Evolutionary conservation across 2,113 vertebrate genomes (phyloP).

Genomic region (Symphodus melops): DNA sequence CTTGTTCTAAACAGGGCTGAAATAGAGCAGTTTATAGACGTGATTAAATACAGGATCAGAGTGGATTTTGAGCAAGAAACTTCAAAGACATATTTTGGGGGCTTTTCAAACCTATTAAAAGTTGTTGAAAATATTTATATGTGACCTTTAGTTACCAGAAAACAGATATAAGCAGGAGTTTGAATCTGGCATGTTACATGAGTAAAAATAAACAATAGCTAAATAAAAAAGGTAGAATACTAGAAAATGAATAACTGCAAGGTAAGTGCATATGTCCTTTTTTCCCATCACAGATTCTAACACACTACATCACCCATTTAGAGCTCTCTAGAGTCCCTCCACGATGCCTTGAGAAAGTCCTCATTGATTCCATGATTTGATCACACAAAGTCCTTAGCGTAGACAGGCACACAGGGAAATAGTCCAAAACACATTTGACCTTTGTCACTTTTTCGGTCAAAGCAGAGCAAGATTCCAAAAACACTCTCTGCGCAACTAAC

Average conservation of each 20-base stretch:
- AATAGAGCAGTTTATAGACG: too few relatives aligned
- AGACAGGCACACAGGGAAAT: constrained; percentile 25
- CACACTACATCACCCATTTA: too few relatives aligned
- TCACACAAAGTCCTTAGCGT: constrained; percentile 15
- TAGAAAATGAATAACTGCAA: constrained; percentile 27
- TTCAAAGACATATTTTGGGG: too few relatives aligned
- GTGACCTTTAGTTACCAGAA: too few relatives aligned
- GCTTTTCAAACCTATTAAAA: too few relatives aligned
- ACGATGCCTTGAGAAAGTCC: constrained; percentile 4
- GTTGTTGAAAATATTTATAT: too few relatives aligned
- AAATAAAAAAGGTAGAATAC: constrained; percentile 41
- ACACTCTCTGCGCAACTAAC: constrained; percentile 14
- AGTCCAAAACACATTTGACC: constrained; percentile 47
- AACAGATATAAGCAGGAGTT: background rate
- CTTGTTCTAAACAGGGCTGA: too few relatives aligned
- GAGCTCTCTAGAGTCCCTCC: too few relatives aligned
- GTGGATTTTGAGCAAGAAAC: too few relatives aligned
- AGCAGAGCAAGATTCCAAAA: constrained; percentile 24
- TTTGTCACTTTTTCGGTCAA: constrained; percentile 9
- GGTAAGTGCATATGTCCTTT: constrained; percentile 23
- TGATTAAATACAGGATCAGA: too few relatives aligned
- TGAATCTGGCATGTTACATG: constrained; percentile 14
- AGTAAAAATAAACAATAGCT: constrained; percentile 7
- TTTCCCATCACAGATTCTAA: constrained; percentile 6
- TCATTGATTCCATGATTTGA: constrained; percentile 20